Percentiles rank a stretch among this genome's conserved stretches.
Conservation (phyloP, 92 coral and sea anemone species). For the Meandrina meandrites region DNA sequence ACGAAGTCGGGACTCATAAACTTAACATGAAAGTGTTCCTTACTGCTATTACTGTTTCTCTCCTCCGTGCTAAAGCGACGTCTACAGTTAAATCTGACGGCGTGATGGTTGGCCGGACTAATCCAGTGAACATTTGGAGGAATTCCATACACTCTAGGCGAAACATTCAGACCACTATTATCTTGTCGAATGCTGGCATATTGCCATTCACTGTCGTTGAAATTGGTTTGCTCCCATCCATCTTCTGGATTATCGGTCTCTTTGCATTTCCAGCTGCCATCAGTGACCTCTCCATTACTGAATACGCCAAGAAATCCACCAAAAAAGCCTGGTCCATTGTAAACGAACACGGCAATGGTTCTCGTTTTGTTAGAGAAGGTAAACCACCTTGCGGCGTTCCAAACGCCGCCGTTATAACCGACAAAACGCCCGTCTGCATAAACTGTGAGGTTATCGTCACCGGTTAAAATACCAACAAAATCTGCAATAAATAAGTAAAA, state of each 20-base stretch:
- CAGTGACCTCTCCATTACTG: neutral
- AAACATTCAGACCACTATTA: neutral
- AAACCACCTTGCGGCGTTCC: constrained; percentile 1
- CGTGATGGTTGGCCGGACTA: neutral
- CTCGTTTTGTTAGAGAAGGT: neutral
- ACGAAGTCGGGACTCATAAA: too few species aligned
- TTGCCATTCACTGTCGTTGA: neutral
- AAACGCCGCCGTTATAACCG: neutral
- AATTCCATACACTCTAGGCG: neutral
- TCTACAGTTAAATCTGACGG: neutral
- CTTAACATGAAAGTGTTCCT: too few species aligned
- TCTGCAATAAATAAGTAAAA: neutral
- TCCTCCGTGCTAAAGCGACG: neutral
- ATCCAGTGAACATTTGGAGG: constrained; percentile 1
- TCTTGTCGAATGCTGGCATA: neutral
- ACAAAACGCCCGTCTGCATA: neutral
- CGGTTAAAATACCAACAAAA: neutral
- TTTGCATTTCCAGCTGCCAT: constrained; percentile 10
- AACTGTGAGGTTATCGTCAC: constrained; percentile 11
- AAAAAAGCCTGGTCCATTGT: neutral
- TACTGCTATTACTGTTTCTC: neutral
- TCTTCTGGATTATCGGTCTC: neutral
- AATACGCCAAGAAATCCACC: constrained; percentile 9
- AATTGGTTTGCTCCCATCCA: constrained; percentile 5
- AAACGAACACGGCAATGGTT: neutral